Percentiles rank a stretch among this genome's conserved stretches.
These are phyloP conservation scores for Cephalopterus ornatus DNA, from an alignment of 2,113 vertebrate genomes.

Conservation along the genomic window DNA sequence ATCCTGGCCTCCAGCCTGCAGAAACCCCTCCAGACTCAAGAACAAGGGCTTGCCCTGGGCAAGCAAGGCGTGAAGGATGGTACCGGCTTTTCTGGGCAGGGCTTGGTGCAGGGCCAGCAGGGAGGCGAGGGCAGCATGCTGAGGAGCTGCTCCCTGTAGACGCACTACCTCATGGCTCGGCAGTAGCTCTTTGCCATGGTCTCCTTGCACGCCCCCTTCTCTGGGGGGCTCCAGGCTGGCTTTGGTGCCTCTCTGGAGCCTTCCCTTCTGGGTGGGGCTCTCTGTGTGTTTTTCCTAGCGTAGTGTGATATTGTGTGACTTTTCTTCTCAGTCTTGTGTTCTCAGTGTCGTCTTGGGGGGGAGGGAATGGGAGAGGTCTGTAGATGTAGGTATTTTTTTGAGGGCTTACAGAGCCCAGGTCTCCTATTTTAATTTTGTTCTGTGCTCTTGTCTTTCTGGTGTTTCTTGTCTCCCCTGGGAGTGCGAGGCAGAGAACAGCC, in stretches of 20 bases:
- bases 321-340: constrained; percentile 36
- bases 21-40: background rate
- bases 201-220: background rate
- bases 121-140: background rate
- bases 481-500: background rate
- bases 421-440: constrained; percentile 22
- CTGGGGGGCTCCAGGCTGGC: background rate
- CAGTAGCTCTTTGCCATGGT: background rate
- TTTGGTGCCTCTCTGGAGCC: background rate
- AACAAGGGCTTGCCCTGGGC: background rate
- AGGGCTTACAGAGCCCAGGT: background rate
- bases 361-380: background rate
- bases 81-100: background rate
- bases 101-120: background rate
- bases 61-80: background rate
- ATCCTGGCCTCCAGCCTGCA: constrained; percentile 1
- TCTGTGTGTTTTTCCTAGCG: background rate
- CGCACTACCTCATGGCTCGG: background rate
- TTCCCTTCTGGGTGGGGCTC: background rate
- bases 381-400: constrained; percentile 42
- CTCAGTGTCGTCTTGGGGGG: background rate
- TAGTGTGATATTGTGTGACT: background rate
- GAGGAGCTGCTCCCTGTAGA: constrained; percentile 14
- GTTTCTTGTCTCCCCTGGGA: background rate
- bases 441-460: background rate